Base-by-base conservation (phyloP, 2,888 invertebrate genomes). In the Operophtera brumata region DNA sequence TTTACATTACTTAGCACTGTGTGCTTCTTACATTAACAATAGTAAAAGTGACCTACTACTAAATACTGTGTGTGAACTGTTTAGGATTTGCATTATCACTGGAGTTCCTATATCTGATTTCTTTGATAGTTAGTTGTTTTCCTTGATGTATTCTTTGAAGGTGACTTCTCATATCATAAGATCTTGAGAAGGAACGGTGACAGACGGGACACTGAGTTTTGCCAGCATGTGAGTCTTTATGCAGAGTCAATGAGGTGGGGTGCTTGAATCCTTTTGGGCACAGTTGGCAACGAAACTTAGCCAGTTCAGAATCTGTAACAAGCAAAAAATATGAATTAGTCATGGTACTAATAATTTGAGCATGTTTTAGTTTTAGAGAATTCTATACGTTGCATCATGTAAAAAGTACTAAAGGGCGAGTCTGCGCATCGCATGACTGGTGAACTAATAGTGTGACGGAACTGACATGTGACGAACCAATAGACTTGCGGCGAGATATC, bases 251-350 rank as follows among this genome's bases (percentile, higher is more conserved):
- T 48, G 93, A 93, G 61, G 92, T 92, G 11, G 92, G 92, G 77
- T 92, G 92, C 72, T 92, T 92, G 72, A 93, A 93, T 57, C 91
- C 91, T 84, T 92, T 93, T 60, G 91, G 92, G 78, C 93, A 93
- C 65, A 92, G 79, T 75, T 91, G 91, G 79, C 93, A 93, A 63
- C 92, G 90, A 76, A 92, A 92, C 73, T 91, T 91, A 1, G 91
- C 91, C 65, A 91, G 77, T 62, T 92, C 92, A 62, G 91, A 86
- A 82, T 91, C 91, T 91, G 85, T 57, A 86, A 88, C 20, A 43
- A 35, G 12, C 7, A 26, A 36, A 10, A 54, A 46, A 30, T 13
- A 39, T 14, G 13, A 13, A 26, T 49, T 26, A 7, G 6, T 9
- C 20, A 20, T 20, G 20, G 20, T 20, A 20, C 20, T 20, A 20